Evolutionary conservation across 1,140 invertebrate genomes (phyloP).

Genomic region (Triops longicaudatus): DNA sequence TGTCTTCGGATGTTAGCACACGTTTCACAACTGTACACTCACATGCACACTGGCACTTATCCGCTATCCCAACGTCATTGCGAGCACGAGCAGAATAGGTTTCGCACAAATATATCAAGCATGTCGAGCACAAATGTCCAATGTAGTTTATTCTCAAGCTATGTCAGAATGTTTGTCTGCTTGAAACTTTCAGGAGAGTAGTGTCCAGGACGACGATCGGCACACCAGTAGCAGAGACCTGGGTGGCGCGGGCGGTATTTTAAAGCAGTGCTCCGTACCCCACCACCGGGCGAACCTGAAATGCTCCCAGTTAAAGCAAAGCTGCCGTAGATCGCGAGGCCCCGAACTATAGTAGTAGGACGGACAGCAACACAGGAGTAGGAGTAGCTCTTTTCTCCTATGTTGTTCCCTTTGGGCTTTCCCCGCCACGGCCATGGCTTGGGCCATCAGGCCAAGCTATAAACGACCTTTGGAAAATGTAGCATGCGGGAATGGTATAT

Average conservation of each 20-base stretch:
- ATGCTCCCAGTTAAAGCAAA: neutral
- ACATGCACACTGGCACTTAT: neutral
- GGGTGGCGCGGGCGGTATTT: constrained; percentile 1
- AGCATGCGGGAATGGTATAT: constrained; percentile 15
- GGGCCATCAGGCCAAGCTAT: constrained; percentile 4
- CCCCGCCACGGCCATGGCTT: neutral
- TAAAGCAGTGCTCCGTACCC: neutral
- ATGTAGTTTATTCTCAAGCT: neutral
- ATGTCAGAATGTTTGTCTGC: neutral
- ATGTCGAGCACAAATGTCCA: neutral
- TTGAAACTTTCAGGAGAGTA: neutral
- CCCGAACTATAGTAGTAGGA: neutral
- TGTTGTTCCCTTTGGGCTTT: constrained; percentile 11
- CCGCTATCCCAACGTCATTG: neutral
- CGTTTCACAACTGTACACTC: neutral
- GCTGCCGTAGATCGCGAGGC: constrained; percentile 3
- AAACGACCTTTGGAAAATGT: neutral
- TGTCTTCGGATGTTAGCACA: neutral
- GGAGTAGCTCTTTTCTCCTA: constrained; percentile 2
- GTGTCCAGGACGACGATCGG: constrained; percentile 9
- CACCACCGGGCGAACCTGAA: neutral
- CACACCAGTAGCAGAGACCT: constrained; percentile 9
- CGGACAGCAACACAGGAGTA: constrained; percentile 4
- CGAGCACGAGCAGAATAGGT: neutral
- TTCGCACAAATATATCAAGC: neutral